A percentile compares a stretch with the other conserved stretches of the same genome.
These are phyloP conservation scores for Melinaea menophilus DNA, from an alignment of 2,888 invertebrate genomes.

Conservation along the genomic window DNA sequence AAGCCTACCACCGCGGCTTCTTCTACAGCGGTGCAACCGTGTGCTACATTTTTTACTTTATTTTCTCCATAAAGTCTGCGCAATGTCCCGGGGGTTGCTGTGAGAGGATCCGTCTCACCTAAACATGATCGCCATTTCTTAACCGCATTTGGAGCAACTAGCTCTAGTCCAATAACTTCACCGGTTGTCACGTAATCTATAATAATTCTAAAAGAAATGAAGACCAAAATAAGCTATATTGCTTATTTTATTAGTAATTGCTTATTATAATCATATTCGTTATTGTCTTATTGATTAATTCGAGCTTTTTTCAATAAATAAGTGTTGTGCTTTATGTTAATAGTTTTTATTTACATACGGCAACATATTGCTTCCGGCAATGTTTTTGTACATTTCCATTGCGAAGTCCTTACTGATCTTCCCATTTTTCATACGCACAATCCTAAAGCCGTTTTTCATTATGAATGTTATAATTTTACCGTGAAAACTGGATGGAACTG, in stretches of 20 bases:
- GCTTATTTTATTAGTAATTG: no score
- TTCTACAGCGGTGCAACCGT: conserved; percentile 81
- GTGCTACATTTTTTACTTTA: conserved; percentile 81
- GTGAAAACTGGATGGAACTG: conserved; percentile 81
- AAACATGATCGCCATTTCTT: conserved; percentile 80
- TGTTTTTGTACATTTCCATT: conserved; percentile 78
- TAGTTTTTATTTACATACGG: conserved; percentile 65
- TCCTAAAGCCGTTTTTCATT: conserved; percentile 79
- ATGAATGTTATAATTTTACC: conserved; percentile 87
- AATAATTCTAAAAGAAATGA: conserved; percentile 64
- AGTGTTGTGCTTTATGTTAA: no score
- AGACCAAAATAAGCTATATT: not conserved
- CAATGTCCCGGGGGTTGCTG: conserved; percentile 80
- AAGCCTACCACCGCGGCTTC: conserved; percentile 68
- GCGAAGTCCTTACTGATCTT: conserved; percentile 82
- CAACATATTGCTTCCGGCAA: conserved; percentile 77
- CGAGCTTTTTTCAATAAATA: no score
- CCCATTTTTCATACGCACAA: conserved; percentile 87
- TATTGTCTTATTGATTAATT: no score
- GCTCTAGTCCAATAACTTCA: conserved; percentile 84
- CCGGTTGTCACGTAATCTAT: conserved; percentile 83
- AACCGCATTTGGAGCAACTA: conserved; percentile 84
- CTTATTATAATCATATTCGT: not conserved
- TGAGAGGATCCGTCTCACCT: conserved; percentile 80
- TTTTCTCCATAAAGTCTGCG: conserved; percentile 83